Evolutionary conservation across 2,113 vertebrate genomes (phyloP).

Genomic region (Anolis carolinensis): DNA sequence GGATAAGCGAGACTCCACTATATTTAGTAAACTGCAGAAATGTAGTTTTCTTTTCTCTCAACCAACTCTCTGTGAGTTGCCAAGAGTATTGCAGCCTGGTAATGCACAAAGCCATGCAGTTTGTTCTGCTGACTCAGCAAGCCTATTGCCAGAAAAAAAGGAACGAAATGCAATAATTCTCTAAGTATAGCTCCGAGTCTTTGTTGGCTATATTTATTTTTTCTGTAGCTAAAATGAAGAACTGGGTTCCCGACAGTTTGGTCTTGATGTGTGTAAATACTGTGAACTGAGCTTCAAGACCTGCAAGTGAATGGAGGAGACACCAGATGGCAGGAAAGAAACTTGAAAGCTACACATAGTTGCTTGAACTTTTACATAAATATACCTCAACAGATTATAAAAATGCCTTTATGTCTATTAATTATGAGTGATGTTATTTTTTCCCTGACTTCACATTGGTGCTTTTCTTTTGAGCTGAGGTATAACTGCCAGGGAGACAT

Average conservation of each 20-base stretch:
- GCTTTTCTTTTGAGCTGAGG: background rate
- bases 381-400: background rate
- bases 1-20: too few species aligned
- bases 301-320: background rate
- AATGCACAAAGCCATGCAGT: background rate
- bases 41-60: too few species aligned
- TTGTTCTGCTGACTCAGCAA: background rate
- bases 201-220: background rate
- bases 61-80: background rate
- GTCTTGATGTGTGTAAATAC: background rate
- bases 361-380: background rate
- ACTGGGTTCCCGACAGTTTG: background rate
- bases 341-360: background rate
- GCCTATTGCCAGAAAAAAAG: background rate
- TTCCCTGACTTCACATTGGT: background rate
- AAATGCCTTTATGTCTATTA: background rate
- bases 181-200: background rate
- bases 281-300: background rate
- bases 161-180: background rate
- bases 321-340: background rate
- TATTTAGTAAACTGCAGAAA: background rate
- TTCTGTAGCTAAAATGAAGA: too few species aligned
- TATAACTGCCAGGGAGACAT: background rate
- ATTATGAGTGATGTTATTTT: background rate
- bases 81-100: background rate